Conservation (phyloP, 2,113 vertebrate genomes). For the Grammomys surdaster region DNA sequence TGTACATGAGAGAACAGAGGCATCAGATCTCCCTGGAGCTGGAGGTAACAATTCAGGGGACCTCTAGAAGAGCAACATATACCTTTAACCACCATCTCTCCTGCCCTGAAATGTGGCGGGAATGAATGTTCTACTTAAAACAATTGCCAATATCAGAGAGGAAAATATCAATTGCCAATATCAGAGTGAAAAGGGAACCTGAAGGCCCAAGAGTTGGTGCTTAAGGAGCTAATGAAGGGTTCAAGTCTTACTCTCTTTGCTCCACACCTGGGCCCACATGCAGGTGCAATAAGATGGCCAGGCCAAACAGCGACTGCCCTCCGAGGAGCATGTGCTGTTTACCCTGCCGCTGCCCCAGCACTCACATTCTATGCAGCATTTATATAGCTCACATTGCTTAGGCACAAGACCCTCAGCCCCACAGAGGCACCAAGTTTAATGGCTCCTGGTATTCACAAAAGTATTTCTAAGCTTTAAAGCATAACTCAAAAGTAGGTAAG, state of each 20-base stretch:
- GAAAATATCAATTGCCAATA: conserved; percentile 30
- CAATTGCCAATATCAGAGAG: too few relatives aligned
- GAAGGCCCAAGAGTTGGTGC: neutral
- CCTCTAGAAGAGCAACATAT: neutral
- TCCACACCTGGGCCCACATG: neutral
- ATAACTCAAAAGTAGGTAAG: neutral
- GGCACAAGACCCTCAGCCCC: neutral
- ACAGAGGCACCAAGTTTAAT: neutral
- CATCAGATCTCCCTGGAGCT: neutral
- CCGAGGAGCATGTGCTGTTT: neutral
- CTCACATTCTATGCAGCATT: neutral
- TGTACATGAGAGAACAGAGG: neutral
- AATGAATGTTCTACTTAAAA: conserved; percentile 53
- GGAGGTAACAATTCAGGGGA: neutral
- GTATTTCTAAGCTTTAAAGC: conserved; percentile 25
- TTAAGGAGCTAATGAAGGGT: neutral
- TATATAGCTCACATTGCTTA: neutral
- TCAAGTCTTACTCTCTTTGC: neutral
- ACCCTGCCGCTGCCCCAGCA: neutral
- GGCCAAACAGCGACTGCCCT: neutral
- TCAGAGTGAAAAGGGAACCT: neutral
- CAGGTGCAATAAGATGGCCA: neutral
- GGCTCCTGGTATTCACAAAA: conserved; percentile 49
- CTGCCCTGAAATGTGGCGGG: neutral
- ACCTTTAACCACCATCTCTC: neutral